Percentiles rank a stretch among this genome's conserved stretches.
Evolutionary conservation across 2,888 invertebrate species (phyloP).

Genomic region (Antheraea yamamai): DNA sequence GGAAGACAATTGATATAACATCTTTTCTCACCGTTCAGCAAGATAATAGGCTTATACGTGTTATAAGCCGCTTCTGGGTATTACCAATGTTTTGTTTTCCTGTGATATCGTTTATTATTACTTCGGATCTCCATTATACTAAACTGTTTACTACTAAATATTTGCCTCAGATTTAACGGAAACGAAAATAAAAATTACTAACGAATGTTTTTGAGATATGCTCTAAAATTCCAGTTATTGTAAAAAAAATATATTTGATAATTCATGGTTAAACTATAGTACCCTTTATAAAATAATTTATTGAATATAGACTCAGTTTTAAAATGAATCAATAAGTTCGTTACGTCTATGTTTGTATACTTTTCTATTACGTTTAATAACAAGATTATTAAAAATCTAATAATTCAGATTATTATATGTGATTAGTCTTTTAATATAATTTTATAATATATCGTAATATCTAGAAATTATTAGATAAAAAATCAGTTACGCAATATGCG

Average conservation of each 20-base stretch:
- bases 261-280: too few species aligned
- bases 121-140: neutral
- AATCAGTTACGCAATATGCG: neutral
- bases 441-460: too few species aligned
- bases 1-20: neutral
- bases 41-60: slow-evolving; percentile 4
- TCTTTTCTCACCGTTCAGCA: neutral
- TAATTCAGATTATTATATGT: too few species aligned
- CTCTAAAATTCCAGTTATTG: too few species aligned
- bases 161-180: too few species aligned
- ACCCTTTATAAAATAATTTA: too few species aligned
- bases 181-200: too few species aligned
- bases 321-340: neutral
- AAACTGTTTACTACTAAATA: neutral
- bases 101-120: neutral
- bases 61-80: neutral
- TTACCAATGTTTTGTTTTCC: slow-evolving; percentile 7
- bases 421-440: too few species aligned
- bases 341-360: neutral
- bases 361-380: too few species aligned
- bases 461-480: neutral
- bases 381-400: too few species aligned
- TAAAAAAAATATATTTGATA: too few species aligned
- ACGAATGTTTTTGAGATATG: too few species aligned
- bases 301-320: neutral